Evolutionary conservation across 2,113 vertebrate species (phyloP), one percentile per base, ranked within the genome.

Genomic region (Malurus alboscapulatus): DNA sequence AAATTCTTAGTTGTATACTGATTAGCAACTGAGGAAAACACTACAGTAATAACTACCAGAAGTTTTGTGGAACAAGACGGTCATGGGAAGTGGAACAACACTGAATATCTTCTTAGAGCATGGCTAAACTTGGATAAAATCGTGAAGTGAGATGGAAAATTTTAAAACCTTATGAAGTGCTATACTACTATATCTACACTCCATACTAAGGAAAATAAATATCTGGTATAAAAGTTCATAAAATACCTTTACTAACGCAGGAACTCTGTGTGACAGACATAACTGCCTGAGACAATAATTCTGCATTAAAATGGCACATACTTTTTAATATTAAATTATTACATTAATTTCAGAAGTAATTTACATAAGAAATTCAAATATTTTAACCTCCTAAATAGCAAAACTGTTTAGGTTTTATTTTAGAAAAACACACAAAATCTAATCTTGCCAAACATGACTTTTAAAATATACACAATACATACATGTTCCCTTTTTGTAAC

Each of bases 281-380:
- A 97, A 95, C 63, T 95, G 88, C 95, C 92, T 97, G 91, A 97
- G 81, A 84, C 81, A 97, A 96, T 88, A 96, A 96, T 76, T 84
- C 53, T 96, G 62, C 79, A 96, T 97, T 97, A 97, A 97, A 98
- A 97, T 95, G 96, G 87, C 88, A 97, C 76, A 94, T 80, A 87
- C 61, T 93, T 95, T 96, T 92, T 19, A 83, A 90, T 96, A 96
- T 95, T 94, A 96, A 95, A 95, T 95, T 85, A 95, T 69, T 51
- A 92, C 63, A 65, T 79, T 69, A 78, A 94, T 96, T 97, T 97
- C 17, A 96, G 95, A 96, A 95, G 78, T 67, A 90, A 68, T 79
- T 95, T 80, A 36, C n/a, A 45, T 81, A 92, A 93, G 78, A 76
- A 87, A 90, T 87, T 89, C 40, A 90, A 96, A 94, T 93, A 97